These are phyloP conservation scores for Pipistrellus kuhlii DNA, from an alignment of 2,797 vertebrate genomes.

Conservation along the genomic window DNA sequence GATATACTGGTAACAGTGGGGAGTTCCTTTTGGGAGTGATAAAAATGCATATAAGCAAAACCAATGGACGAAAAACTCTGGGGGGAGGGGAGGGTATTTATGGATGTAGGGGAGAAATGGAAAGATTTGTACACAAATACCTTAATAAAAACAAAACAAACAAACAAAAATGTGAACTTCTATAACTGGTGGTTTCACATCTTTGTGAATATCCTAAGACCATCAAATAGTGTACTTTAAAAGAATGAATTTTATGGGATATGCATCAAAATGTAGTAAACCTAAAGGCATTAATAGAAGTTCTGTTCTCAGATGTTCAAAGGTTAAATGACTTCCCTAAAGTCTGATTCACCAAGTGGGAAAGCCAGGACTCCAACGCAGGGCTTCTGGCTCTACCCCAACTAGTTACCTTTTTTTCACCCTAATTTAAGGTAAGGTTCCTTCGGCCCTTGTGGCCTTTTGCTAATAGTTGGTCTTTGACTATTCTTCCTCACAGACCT, in stretches of 20 bases:
- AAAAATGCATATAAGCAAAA: not conserved
- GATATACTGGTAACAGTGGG: not conserved
- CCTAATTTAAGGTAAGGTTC: not conserved
- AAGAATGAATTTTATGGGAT: not conserved
- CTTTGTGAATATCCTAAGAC: not conserved
- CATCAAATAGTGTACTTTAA: not conserved
- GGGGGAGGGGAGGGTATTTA: too few relatives aligned
- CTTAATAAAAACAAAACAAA: too few relatives aligned
- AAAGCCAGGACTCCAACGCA: not conserved
- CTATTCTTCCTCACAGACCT: conserved; percentile 66
- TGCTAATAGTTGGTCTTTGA: not conserved
- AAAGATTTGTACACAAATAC: too few relatives aligned
- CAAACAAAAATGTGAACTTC: conserved; percentile 19
- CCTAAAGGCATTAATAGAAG: not conserved
- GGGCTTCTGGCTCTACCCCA: not conserved
- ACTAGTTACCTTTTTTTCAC: not conserved
- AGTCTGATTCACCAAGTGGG: not conserved
- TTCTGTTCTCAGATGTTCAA: not conserved
- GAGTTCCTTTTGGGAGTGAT: not conserved
- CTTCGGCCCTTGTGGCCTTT: not conserved
- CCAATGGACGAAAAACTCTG: too few relatives aligned
- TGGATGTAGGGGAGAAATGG: too few relatives aligned
- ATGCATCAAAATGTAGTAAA: not conserved
- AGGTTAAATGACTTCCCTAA: conserved; percentile 5
- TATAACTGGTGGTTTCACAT: not conserved